Percentiles rank a stretch among this genome's conserved stretches.
Conservation (phyloP, 2,113 vertebrate species). For the Pelvicachromis taeniatus region DNA sequence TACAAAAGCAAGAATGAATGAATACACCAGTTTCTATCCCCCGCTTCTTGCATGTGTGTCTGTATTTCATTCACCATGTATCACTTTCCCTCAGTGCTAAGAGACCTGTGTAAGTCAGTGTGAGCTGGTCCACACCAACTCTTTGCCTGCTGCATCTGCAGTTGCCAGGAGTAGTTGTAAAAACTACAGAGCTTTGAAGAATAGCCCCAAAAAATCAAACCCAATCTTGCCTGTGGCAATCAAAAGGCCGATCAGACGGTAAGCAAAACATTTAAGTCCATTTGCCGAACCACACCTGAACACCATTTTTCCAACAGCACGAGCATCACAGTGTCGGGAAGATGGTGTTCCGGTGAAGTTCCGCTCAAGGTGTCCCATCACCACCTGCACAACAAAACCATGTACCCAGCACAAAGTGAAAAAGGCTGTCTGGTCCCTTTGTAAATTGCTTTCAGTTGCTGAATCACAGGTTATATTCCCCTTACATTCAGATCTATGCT, state of each 20-base stretch:
- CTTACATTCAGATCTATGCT: background rate
- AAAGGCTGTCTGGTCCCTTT: background rate
- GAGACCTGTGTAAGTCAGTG: background rate
- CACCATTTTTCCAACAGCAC: background rate
- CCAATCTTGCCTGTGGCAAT: background rate
- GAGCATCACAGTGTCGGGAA: background rate
- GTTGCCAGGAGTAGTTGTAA: background rate
- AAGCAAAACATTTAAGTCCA: slow-evolving; percentile 6
- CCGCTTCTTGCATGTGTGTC: background rate
- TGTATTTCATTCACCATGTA: background rate
- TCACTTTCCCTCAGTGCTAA: background rate
- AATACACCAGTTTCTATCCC: background rate
- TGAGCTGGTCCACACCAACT: background rate
- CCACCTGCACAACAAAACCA: background rate
- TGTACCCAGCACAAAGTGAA: background rate
- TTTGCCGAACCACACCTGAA: background rate
- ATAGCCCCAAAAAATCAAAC: background rate
- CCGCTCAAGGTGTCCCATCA: background rate
- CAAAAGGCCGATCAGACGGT: background rate
- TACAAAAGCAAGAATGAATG: background rate
- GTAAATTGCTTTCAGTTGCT: background rate
- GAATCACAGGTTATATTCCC: background rate
- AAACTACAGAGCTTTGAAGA: background rate
- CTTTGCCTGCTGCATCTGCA: background rate
- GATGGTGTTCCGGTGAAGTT: background rate